phyloP scores from a whole-genome alignment of 1,140 invertebrate genomes.

The Saccostrea glomerata region DNA sequence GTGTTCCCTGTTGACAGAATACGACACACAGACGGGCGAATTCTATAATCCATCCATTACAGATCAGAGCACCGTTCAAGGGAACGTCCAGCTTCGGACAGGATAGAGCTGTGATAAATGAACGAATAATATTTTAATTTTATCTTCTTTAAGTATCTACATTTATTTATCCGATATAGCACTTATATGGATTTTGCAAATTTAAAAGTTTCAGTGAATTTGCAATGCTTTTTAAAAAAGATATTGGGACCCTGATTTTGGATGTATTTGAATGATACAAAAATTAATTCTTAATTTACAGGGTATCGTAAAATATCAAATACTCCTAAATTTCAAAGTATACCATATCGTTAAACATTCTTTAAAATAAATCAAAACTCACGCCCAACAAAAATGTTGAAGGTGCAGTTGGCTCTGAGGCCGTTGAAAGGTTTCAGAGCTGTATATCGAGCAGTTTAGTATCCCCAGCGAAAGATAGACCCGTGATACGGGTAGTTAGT shows the following conservation, averaged over 20 bases:
- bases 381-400: constrained; percentile 54
- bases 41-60: neutral
- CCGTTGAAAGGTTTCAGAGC: constrained; percentile 55
- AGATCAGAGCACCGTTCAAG: neutral
- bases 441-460: constrained; percentile 52
- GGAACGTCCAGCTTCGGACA: neutral
- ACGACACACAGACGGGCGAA: neutral
- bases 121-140: too few species aligned
- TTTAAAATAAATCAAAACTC: constrained; percentile 30
- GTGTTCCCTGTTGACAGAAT: neutral
- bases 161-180: too few species aligned
- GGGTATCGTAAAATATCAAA: too few species aligned
- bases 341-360: too few species aligned
- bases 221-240: too few species aligned
- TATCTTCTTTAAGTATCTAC: too few species aligned
- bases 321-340: too few species aligned
- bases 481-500: constrained; percentile 48
- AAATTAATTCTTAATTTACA: too few species aligned
- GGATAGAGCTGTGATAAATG: neutral
- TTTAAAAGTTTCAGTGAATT: too few species aligned
- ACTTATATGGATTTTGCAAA: too few species aligned
- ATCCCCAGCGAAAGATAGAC: constrained; percentile 57
- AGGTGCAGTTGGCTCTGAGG: constrained; percentile 48
- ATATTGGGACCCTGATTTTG: too few species aligned
- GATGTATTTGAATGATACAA: too few species aligned